Evolutionary conservation across 2,113 vertebrate species (phyloP), one percentile per base, ranked within the genome.

Genomic region (Coptodon rendalli): DNA sequence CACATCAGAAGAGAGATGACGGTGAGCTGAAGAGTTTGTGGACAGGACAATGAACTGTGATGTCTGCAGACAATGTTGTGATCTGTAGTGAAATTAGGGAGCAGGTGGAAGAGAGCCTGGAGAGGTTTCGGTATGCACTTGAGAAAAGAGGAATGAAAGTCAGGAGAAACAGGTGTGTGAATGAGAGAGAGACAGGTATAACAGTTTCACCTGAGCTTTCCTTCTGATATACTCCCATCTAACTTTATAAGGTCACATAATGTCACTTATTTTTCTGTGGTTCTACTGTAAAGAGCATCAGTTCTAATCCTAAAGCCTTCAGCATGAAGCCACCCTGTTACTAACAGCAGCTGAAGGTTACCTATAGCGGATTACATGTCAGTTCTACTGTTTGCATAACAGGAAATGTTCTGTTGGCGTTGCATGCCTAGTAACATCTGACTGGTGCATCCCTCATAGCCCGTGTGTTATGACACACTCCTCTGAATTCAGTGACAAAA

Each of bases 401-500:
- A 80, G 86, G 34, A 86, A 81, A 87, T 71, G 13, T 89, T 57
- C 13, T 34, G 86, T 81, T 53, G 29, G 40, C 16, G 8, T 71
- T 29, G 36, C 76, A 52, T 57, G 83, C 68, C 80, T 22, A 57
- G 52, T 24, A 24, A 71, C 57, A 73, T 87, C 48, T 50, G 43
- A 43, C 48, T 14, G 19, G 34, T 29, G 40, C 6, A 9, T 81
- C 91, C 89, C 89, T 19, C 92, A 92, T 91, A 59, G 40, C 24
- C 84, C 10, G 6, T 11, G 16, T 93, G 93, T 89, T 91, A 29
- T 91, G 93, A 93, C 86, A 91, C 87, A 92, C 85, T 61, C 57
- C 59, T 73, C 57, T 90, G 84, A 91, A 56, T 73, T 82, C 31
- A 54, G 3, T 9, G 81, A 83, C 22, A 81, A 84, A 89, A 91